Evolutionary conservation across 1,140 invertebrate species (phyloP).

Genomic region (Colletes gigas): DNA sequence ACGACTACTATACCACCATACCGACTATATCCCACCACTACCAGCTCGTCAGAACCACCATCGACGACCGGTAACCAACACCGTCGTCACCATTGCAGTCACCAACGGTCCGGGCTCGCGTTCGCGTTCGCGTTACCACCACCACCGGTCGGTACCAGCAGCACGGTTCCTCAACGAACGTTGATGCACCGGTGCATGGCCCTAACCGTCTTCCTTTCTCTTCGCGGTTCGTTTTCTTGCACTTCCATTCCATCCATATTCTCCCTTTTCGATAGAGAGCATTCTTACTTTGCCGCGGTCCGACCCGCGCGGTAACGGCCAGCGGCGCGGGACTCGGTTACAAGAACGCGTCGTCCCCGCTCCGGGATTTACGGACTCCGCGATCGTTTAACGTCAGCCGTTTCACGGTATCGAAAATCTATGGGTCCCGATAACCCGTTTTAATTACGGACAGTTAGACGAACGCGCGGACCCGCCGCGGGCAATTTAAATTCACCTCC

Average conservation of each 20-base stretch:
- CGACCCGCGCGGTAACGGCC: constrained; percentile 20
- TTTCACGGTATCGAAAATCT: constrained; percentile 29
- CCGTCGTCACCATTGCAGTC: constrained; percentile 13
- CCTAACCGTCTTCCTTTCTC: constrained; percentile 24
- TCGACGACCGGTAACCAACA: not conserved
- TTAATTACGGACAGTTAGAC: constrained; percentile 45
- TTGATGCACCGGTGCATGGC: constrained; percentile 45
- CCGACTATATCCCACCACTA: constrained; percentile 26
- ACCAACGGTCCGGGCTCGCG: not conserved
- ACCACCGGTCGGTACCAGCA: constrained; percentile 4
- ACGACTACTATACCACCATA: constrained; percentile 50
- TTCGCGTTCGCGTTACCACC: constrained; percentile 12
- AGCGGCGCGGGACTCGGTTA: not conserved
- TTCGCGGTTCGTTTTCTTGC: constrained; percentile 46
- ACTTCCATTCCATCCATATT: constrained; percentile 54
- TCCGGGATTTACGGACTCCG: constrained; percentile 40
- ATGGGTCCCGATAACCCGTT: constrained; percentile 9
- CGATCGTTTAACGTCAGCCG: constrained; percentile 30
- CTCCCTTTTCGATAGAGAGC: constrained; percentile 54
- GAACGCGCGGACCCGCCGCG: not conserved
- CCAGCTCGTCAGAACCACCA: constrained; percentile 11
- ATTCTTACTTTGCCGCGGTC: constrained; percentile 44
- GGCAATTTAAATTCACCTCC: constrained; percentile 4
- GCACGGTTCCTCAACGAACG: constrained; percentile 13
- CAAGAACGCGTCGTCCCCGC: constrained; percentile 14